Evolutionary conservation across 2,113 vertebrate species (phyloP).

Genomic region (Candoia aspera): DNA sequence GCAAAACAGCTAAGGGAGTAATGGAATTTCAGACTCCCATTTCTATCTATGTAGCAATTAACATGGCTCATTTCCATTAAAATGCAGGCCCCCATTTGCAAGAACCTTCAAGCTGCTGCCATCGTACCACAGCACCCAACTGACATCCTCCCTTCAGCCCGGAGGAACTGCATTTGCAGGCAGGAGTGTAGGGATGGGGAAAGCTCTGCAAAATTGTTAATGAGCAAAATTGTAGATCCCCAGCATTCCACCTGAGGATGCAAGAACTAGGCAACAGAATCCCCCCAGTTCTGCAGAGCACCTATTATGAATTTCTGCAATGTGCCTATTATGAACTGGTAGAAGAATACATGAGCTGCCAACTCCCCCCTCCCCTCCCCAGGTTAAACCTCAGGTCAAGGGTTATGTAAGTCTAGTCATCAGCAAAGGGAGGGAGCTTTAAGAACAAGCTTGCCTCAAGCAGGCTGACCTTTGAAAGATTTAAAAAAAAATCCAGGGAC

Average conservation of each 20-base stretch:
- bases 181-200: no score
- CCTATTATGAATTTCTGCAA: neutral
- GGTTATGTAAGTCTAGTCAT: slow-evolving; percentile 34
- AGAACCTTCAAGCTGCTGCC: neutral
- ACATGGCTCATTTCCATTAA: neutral
- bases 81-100: neutral
- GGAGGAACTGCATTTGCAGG: no score
- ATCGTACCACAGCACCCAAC: neutral
- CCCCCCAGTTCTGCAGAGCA: neutral
- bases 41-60: neutral
- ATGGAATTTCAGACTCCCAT: neutral
- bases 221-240: no score
- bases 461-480: slow-evolving; percentile 55
- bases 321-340: neutral
- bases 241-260: neutral
- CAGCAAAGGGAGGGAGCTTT: no score
- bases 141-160: no score
- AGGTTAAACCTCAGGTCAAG: slow-evolving; percentile 32
- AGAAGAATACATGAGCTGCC: neutral
- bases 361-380: no score
- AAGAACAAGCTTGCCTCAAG: slow-evolving; percentile 35
- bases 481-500: slow-evolving; percentile 11
- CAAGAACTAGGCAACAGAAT: neutral
- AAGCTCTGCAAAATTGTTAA: no score
- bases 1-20: neutral